Evolutionary conservation across 2,888 invertebrate species (phyloP).

Genomic region (Cheilosia grossa): DNA sequence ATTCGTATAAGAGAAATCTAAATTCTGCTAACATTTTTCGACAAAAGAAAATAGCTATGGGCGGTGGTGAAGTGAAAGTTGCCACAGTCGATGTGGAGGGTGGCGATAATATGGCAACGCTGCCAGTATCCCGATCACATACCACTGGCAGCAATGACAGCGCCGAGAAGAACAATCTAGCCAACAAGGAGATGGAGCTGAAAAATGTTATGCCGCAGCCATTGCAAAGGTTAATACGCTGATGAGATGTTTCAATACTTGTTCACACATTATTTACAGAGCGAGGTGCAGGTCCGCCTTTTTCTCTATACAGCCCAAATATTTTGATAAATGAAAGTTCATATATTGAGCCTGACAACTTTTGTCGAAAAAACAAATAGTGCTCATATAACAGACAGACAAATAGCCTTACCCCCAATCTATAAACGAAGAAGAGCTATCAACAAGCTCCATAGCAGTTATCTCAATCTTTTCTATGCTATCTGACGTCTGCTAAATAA

Average conservation of each 20-base stretch:
- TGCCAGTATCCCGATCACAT: slow-evolving; percentile 91
- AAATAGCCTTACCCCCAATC: too few species aligned
- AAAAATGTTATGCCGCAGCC: slow-evolving; percentile 93
- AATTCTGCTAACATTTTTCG: slow-evolving; percentile 13
- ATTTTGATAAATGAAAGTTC: too few species aligned
- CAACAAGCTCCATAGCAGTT: too few species aligned
- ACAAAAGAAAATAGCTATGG: slow-evolving; percentile 82
- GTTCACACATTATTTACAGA: slow-evolving; percentile 3
- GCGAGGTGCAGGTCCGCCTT: not conserved
- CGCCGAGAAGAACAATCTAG: slow-evolving; percentile 92
- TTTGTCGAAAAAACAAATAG: too few species aligned
- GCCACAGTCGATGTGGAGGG: slow-evolving; percentile 94
- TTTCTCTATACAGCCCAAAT: not conserved
- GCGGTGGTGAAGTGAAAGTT: slow-evolving; percentile 92
- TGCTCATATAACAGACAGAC: too few species aligned
- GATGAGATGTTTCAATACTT: not conserved
- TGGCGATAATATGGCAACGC: slow-evolving; percentile 94
- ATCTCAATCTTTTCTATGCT: too few species aligned
- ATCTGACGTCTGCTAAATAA: too few species aligned
- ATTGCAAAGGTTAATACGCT: slow-evolving; percentile 88
- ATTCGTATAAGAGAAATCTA: not conserved
- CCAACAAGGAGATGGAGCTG: slow-evolving; percentile 94
- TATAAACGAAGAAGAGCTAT: too few species aligned
- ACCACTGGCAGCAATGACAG: slow-evolving; percentile 88
- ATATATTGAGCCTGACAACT: too few species aligned